phyloP scores from a whole-genome alignment of 2,113 vertebrate genomes.

The Lepus timidus region DNA sequence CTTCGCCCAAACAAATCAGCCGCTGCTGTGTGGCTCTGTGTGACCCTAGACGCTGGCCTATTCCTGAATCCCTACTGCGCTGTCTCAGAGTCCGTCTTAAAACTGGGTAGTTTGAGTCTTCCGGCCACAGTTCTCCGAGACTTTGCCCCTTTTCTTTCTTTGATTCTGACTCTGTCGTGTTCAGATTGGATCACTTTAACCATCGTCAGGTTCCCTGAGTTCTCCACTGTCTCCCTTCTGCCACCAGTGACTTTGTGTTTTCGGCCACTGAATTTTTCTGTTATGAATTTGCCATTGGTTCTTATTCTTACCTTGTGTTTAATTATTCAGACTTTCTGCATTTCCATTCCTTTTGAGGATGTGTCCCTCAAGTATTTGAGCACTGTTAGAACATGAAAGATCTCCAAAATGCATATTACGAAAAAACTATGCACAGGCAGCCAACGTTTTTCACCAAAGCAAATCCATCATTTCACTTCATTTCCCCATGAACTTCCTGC shows the following conservation, averaged over 20 bases:
- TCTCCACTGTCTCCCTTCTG: background rate
- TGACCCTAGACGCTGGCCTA: background rate
- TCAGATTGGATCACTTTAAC: background rate
- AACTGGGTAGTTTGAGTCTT: background rate
- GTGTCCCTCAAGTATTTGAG: background rate
- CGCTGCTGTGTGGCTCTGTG: background rate
- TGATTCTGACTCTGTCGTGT: background rate
- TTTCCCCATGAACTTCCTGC: no score
- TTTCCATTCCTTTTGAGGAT: background rate
- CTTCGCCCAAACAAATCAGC: background rate
- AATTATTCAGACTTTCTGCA: background rate
- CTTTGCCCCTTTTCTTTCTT: background rate
- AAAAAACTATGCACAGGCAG: no score
- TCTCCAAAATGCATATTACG: no score
- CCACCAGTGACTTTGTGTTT: background rate
- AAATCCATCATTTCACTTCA: no score
- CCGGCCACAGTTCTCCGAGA: background rate
- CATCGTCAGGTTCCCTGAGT: background rate
- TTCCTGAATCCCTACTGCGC: background rate
- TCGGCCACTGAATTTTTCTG: background rate
- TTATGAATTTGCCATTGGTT: constrained; percentile 25
- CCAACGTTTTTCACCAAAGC: no score
- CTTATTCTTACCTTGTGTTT: background rate
- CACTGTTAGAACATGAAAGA: no score
- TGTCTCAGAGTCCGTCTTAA: background rate